phyloP scores from a whole-genome alignment of 1,140 invertebrate species.

The Nautilus pompilius region DNA sequence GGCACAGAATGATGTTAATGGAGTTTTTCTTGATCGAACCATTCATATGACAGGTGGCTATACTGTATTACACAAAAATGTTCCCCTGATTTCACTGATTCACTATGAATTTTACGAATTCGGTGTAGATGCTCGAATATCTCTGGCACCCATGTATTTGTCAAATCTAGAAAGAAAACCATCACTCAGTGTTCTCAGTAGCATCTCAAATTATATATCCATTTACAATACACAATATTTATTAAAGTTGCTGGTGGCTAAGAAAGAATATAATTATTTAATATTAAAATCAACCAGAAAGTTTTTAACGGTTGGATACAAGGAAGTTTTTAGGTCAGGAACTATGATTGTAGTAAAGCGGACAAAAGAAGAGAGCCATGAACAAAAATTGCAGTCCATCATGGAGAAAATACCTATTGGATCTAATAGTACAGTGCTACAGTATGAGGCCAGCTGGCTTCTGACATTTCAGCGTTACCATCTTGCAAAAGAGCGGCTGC shows the following conservation, averaged over 20 bases:
- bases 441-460: slow-evolving; percentile 38
- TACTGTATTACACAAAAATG: slow-evolving; percentile 34
- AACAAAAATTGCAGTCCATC: slow-evolving; percentile 13
- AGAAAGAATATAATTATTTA: slow-evolving; percentile 44
- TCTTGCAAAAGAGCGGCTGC: slow-evolving; percentile 26
- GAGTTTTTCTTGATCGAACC: slow-evolving; percentile 38
- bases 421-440: slow-evolving; percentile 32
- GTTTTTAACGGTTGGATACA: slow-evolving; percentile 27
- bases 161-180: neutral
- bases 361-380: slow-evolving; percentile 8
- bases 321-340: slow-evolving; percentile 27
- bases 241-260: slow-evolving; percentile 30
- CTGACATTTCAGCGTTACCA: slow-evolving; percentile 18
- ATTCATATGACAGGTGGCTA: slow-evolving; percentile 41
- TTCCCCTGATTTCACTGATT: slow-evolving; percentile 36
- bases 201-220: slow-evolving; percentile 37
- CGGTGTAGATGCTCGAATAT: slow-evolving; percentile 7
- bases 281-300: slow-evolving; percentile 21
- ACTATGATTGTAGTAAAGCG: slow-evolving; percentile 28
- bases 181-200: slow-evolving; percentile 20
- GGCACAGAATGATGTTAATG: slow-evolving; percentile 34
- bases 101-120: slow-evolving; percentile 45
- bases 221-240: slow-evolving; percentile 31
- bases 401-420: slow-evolving; percentile 19
- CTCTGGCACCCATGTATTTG: neutral